Evolutionary conservation across 2,113 vertebrate species (phyloP), one percentile per base, ranked within the genome.

Genomic region (Elachura formosa): DNA sequence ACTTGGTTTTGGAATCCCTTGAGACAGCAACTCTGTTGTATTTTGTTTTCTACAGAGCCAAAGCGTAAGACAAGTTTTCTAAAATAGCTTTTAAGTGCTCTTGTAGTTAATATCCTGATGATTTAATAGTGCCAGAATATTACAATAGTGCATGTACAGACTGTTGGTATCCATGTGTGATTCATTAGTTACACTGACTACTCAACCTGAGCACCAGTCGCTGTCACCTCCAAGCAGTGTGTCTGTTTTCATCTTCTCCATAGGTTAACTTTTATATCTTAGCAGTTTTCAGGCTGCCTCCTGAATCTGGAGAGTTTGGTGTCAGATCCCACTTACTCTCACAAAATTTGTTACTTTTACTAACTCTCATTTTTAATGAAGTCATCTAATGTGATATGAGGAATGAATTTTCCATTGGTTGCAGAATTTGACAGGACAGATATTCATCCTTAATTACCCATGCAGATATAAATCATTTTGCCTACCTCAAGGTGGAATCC

Each of bases 391-490:
- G 19, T 38, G n/a, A 28, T 84, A 38, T 29, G 68, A 91, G 21
- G 74, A 94, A 76, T 73, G 56, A 79, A 63, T 91, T 87, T 78
- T 90, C 87, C 58, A 56, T 82, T 84, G 91, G 64, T 45, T 84
- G 64, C 66, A 75, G 78, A 82, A 64, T 91, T 87, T 84, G 84
- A 77, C 89, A 89, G 82, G 66, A 54, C 54, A 58, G 71, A 71
- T 87, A 90, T 24, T 87, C 68, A 72, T 92, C 52, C 61, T 84
- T 87, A 84, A 86, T 69, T 84, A 33, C 56, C 68, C 83, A 78
- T n/a, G n/a, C n/a, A n/a, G n/a, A n/a, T 84, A 52, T 95, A 96
- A 96, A 94, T 93, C 95, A 95, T 12, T 11, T 68, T 84, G 75
- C 75, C 75, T 93, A 91, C 58, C 71, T 95, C 84, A 91, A 96